Evolutionary conservation across 64 coral and sea anemone species (phyloP), one percentile per base, ranked within the genome.

Genomic region (Montipora efflorescens): DNA sequence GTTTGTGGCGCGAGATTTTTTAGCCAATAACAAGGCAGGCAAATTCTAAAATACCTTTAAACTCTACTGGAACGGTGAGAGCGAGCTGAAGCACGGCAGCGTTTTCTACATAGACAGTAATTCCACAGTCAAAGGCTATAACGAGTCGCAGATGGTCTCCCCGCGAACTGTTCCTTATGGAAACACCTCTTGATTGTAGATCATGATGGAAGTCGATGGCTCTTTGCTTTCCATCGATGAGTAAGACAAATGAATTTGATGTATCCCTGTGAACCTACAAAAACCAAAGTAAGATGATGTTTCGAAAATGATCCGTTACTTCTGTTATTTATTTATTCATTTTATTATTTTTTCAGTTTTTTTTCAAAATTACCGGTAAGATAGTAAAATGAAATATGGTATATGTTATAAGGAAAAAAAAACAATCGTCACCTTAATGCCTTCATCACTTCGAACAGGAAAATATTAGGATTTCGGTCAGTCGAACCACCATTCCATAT

Each of bases 81-180:
- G 77, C 88, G 47, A 94, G 47, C 79, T 94, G 92, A 4, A 94
- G 13, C 43, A 94, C 87, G 21, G 51, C 77, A 7, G 62, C 74
- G 9, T 79, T 79, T 62, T 94, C 67, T 5, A 89, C 48, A 28
- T 77, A 90, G 0, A 94, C 92, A 13, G 87, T 61, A 44, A 94
- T 90, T 0, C 92, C 92, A 25, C 76, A 89, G 12, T 2, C n/a
- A 48, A 94, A 94, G 3, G 79, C 79, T 8, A 67, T 25, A 8
- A 84, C 59, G 3, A 67, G 58, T 67, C 81, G 61, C 15, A 58
- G 59, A n/a, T 84, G 43, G 0, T 67, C 62, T 47, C 44, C 81
- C n/a, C 81, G 23, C 1, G 58, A n/a, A 15, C 5, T n/a, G 36
- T 84, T 84, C 19, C 8, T 67, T 6, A 84, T 47, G 19, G 62